phyloP scores from a whole-genome alignment of 2,113 vertebrate genomes.

The Hemicordylus capensis region DNA sequence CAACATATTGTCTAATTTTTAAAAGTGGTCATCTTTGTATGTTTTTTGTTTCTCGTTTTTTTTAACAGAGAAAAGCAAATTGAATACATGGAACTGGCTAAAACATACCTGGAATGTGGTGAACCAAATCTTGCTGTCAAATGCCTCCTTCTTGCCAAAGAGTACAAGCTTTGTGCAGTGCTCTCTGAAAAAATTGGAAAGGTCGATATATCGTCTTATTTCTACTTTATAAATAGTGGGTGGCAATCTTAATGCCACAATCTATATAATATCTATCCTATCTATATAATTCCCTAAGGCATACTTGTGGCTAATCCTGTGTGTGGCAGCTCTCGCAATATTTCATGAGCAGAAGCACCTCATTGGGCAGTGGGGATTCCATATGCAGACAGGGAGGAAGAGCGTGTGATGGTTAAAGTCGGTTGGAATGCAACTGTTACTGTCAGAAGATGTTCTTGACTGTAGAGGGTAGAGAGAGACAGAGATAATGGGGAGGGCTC shows the following conservation, averaged over 20 bases:
- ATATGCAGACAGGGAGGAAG: too few relatives aligned
- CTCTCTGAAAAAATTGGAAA: slow-evolving; percentile 79
- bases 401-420: too few relatives aligned
- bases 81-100: slow-evolving; percentile 80
- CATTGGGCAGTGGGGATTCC: too few relatives aligned
- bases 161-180: slow-evolving; percentile 79
- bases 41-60: slow-evolving; percentile 10
- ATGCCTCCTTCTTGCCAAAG: slow-evolving; percentile 78
- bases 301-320: too few relatives aligned
- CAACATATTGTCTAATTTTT: neutral
- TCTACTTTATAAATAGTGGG: neutral
- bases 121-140: slow-evolving; percentile 81
- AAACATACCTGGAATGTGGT: slow-evolving; percentile 80
- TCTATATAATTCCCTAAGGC: too few relatives aligned
- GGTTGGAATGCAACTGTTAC: too few relatives aligned
- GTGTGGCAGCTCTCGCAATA: too few relatives aligned
- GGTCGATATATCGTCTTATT: slow-evolving; percentile 62
- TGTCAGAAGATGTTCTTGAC: too few relatives aligned
- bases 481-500: too few relatives aligned
- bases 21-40: neutral
- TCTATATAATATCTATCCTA: too few relatives aligned
- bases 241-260: neutral
- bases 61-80: slow-evolving; percentile 77
- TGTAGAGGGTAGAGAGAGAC: too few relatives aligned
- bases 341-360: too few relatives aligned